Base-by-base conservation (phyloP, 2,797 vertebrate genomes). In the Acrocephalus scirpaceus region DNA sequence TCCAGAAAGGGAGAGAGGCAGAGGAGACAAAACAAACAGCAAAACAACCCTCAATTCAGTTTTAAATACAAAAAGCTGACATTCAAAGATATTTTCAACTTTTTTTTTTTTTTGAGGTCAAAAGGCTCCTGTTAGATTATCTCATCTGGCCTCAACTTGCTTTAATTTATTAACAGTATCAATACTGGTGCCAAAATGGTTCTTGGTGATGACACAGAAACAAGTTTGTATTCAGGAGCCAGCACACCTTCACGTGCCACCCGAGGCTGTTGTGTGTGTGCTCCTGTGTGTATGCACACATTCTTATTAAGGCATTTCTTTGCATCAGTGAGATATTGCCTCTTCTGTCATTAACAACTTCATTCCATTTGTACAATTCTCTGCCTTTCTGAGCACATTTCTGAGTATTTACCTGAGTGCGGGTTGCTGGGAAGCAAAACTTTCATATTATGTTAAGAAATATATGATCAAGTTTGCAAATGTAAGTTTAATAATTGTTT, bases 241-340 rank as follows among this genome's bases (percentile, higher is more conserved):
- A 26, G 11, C n/a, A 6, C 36, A 29, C 9, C 16, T 60, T 36
- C 18, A 8, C 5, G 0, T 30, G 7, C 34, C 2, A 7, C 58
- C 48, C 17, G 19, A 71, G n/a, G 11, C 22, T 67, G 13, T 2
- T 29, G 3, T n/a, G 53, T 50, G 27, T 36, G 19, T 45, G 22
- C 5, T 2, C 8, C 83, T 74, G 9, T 54, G 47, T 32, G 3
- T 11, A 3, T 17, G 29, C 47, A 40, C 22, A 30, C 18, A 0
- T 70, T 61, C n/a, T n/a, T n/a, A n/a, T n/a, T n/a, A n/a, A n/a
- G n/a, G n/a, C n/a, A n/a, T n/a, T n/a, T n/a, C n/a, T n/a, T n/a
- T n/a, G n/a, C n/a, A n/a, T n/a, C n/a, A n/a, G n/a, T 73, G 74
- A 66, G 64, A 36, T 54, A 23, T 1, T 56, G 13, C 6, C 18